Evolutionary conservation across 2,797 vertebrate genomes (phyloP).

Genomic region (Premnoplex brunnescens): DNA sequence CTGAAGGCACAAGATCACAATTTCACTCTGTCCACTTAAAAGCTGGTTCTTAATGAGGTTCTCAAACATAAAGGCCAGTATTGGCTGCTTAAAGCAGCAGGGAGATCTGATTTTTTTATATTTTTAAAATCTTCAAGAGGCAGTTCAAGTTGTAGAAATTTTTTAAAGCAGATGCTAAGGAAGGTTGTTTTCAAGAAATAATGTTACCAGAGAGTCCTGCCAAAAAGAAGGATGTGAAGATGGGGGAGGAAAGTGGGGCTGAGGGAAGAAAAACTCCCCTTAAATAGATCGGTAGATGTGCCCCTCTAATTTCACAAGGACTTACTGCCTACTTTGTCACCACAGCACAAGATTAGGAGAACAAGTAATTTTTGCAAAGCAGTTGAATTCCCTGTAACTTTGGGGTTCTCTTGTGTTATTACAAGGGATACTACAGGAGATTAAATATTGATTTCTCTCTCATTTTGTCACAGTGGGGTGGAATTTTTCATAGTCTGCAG

Average conservation of each 20-base stretch:
- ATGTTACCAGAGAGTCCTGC: not conserved
- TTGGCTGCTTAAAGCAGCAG: not conserved
- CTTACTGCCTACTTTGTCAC: not conserved
- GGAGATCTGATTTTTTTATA: not conserved
- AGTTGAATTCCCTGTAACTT: constrained; percentile 5
- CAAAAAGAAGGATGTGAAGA: not conserved
- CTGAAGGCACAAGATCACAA: not conserved
- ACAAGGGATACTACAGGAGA: constrained; percentile 33
- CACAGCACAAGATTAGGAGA: not conserved
- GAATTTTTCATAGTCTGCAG: constrained; percentile 22
- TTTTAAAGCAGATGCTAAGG: not conserved
- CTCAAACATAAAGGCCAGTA: not conserved
- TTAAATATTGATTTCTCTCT: constrained; percentile 65
- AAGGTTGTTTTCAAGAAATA: not conserved
- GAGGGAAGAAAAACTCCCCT: not conserved
- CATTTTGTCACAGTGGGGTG: not conserved
- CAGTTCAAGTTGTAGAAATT: not conserved
- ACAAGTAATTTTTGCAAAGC: not conserved
- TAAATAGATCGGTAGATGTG: not conserved
- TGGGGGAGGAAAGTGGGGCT: not conserved
- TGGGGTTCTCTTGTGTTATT: not conserved
- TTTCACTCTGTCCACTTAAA: not conserved
- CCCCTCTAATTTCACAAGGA: not conserved
- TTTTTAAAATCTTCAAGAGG: not conserved
- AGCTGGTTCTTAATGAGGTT: not conserved